These are phyloP conservation scores for Euplagia quadripunctaria DNA, from an alignment of 2,888 invertebrate genomes.

Conservation along the genomic window DNA sequence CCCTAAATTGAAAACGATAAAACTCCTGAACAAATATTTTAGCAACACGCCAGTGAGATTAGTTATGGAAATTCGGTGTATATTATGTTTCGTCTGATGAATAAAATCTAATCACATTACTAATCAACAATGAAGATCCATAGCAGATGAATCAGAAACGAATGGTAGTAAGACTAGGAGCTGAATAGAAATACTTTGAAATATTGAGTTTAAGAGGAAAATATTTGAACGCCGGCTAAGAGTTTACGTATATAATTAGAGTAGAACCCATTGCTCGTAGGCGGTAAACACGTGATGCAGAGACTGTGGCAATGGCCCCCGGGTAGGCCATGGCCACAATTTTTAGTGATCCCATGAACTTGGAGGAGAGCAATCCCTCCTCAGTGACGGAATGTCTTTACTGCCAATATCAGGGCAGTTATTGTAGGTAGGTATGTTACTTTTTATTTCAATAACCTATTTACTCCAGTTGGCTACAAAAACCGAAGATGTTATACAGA, in stretches of 20 bases:
- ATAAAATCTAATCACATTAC: neutral
- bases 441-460: no score
- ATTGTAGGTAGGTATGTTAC: no score
- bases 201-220: neutral
- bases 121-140: neutral
- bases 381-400: no score
- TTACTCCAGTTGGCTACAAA: no score
- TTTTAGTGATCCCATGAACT: neutral
- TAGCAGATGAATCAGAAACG: neutral
- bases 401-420: no score
- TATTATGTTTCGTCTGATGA: neutral
- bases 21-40: slow-evolving; percentile 6
- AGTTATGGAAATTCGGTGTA: neutral
- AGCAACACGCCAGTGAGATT: slow-evolving; percentile 1
- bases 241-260: neutral
- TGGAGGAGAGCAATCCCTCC: neutral
- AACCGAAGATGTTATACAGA: no score
- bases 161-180: neutral
- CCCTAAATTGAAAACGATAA: neutral
- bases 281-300: neutral
- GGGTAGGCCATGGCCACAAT: neutral
- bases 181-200: neutral
- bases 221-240: no score
- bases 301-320: neutral
- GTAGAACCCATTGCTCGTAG: neutral